Evolutionary conservation across 1,140 invertebrate genomes (phyloP).

Genomic region (Aphelenchoides avenae): DNA sequence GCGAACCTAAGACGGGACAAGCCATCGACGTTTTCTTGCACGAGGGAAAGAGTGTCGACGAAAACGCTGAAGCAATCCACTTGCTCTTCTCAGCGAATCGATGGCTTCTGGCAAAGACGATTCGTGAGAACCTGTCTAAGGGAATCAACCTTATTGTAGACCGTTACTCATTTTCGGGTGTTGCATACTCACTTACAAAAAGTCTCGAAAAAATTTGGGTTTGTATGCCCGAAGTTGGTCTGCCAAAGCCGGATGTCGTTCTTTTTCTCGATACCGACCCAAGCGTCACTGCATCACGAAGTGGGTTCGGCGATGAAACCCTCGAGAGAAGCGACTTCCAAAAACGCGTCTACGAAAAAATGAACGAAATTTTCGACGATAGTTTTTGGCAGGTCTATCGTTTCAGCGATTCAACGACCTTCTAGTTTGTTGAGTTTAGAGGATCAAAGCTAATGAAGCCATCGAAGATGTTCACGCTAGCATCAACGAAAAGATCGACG

Average conservation of each 20-base stretch:
- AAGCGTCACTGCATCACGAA: no score
- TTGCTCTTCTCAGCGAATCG: conserved; percentile 86
- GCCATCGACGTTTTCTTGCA: conserved; percentile 18
- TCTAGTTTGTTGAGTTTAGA: conserved; percentile 1
- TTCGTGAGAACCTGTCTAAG: conserved; percentile 67
- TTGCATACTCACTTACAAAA: conserved; percentile 78
- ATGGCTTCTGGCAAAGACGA: conserved; percentile 71
- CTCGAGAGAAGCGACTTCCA: conserved; percentile 77
- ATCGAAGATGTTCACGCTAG: conserved; percentile 12
- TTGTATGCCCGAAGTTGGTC: conserved; percentile 22
- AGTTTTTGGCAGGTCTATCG: conserved; percentile 19
- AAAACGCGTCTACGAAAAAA: conserved; percentile 66
- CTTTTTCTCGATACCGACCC: conserved; percentile 70
- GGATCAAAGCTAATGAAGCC: conserved; percentile 15
- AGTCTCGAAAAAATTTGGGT: conserved; percentile 24
- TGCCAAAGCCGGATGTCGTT: conserved; percentile 68
- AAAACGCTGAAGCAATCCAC: conserved; percentile 71
- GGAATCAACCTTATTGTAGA: conserved; percentile 80
- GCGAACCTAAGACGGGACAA: conserved; percentile 25
- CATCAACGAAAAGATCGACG: conserved; percentile 10
- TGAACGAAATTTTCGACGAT: conserved; percentile 13
- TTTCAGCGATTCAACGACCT: background rate
- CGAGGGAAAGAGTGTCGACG: conserved; percentile 23
- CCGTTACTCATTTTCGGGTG: conserved; percentile 72
- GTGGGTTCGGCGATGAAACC: conserved; percentile 77